phyloP scores from a whole-genome alignment of 2,888 invertebrate genomes.

The Xestia sexstrigata region DNA sequence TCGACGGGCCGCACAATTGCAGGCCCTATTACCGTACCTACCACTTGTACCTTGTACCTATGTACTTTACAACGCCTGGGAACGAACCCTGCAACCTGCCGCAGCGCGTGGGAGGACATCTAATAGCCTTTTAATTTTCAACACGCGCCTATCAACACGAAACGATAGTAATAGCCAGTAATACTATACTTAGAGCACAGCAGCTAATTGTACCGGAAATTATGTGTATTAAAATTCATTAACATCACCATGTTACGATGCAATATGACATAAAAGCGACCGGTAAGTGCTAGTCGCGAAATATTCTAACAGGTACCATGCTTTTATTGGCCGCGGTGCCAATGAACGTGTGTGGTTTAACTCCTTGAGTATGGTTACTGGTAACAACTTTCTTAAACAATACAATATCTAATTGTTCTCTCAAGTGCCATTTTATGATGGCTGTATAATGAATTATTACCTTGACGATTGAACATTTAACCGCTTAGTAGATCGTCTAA shows the following conservation, averaged over 20 bases:
- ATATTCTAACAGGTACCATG: conserved; percentile 66
- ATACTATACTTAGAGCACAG: conserved; percentile 73
- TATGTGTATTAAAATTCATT: conserved; percentile 53
- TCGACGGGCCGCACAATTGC: conserved; percentile 73
- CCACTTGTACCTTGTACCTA: conserved; percentile 71
- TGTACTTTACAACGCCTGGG: conserved; percentile 75
- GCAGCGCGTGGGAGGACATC: conserved; percentile 83
- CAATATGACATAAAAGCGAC: conserved; percentile 64
- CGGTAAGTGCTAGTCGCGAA: conserved; percentile 64
- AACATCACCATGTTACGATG: conserved; percentile 28
- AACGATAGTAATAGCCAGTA: conserved; percentile 77
- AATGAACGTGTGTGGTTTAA: conserved; percentile 57
- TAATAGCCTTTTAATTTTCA: conserved; percentile 89
- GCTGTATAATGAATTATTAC: conserved; percentile 76
- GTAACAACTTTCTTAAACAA: conserved; percentile 64
- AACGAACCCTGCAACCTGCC: conserved; percentile 79
- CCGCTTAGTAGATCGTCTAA: conserved; percentile 83
- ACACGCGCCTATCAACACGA: conserved; percentile 82
- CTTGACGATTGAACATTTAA: conserved; percentile 82
- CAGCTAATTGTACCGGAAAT: conserved; percentile 47
- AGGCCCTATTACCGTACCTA: conserved; percentile 74
- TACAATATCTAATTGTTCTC: conserved; percentile 74
- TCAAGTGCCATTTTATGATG: conserved; percentile 67
- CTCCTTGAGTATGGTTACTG: conserved; percentile 61
- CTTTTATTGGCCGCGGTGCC: conserved; percentile 63